Evolutionary conservation across 2,888 invertebrate genomes (phyloP), one percentile per base, ranked within the genome.

Genomic region (Melieria omissa): DNA sequence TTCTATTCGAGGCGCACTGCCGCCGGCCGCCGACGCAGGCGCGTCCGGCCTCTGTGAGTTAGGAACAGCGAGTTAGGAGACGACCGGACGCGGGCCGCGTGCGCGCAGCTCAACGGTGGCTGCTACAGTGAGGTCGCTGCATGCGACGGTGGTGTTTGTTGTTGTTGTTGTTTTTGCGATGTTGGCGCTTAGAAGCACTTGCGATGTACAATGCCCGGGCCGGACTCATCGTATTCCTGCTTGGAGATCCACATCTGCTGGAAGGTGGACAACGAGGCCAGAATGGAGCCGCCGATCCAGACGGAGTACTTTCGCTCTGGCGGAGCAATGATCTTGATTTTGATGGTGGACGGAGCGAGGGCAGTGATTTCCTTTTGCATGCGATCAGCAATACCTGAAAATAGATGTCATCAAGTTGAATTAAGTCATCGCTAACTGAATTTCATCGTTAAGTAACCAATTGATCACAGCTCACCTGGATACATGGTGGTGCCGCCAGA

Each of bases 281-380:
- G 88, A 89, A 95, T 95, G 88, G 94, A 94, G 77, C 95, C 94
- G 84, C 87, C 85, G 89, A 95, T 95, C 95, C 95, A 95, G 85
- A 95, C 95, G 87, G 95, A 95, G 90, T 95, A 95, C 86, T 95
- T 94, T 88, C 95, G 91, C 87, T 95, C 95, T 78, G 95, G 95
- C 87, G 95, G 94, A 86, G 95, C 94, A 89, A 95, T 96, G 89
- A 96, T 96, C 91, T 95, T 96, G 90, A 96, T 95, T 90, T 95
- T 96, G 91, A 95, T 96, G 86, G 95, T 95, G 76, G 94, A 93
- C 80, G 96, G 96, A 77, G 96, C 95, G 81, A 95, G 90, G 83
- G 94, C 92, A 84, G 95, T 94, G 89, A 95, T 94, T 89, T 95
- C 94, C 90, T 94, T 94, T 89, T 94, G 94, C 91, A 95, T 94